A percentile compares a stretch with the other conserved stretches of the same genome.
Conservation (phyloP, 2,888 invertebrate genomes). For the Phaedon cochleariae region DNA sequence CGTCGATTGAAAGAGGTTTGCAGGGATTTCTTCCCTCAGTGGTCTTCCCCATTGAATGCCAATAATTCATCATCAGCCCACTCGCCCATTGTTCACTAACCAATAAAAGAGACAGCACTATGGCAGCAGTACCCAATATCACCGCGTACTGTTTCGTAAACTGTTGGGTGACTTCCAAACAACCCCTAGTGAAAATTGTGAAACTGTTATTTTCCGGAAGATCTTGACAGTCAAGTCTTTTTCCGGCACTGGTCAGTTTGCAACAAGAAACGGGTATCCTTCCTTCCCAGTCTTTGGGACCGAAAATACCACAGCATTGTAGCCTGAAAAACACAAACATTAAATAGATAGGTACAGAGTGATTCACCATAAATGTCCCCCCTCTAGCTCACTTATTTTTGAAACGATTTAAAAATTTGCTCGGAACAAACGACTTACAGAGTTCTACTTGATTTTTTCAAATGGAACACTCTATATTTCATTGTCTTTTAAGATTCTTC, state of each 20-base stretch:
- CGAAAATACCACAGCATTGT: conserved; percentile 84
- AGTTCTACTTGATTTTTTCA: too few relatives aligned
- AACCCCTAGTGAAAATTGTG: conserved; percentile 78
- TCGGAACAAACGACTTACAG: too few relatives aligned
- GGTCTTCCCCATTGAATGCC: too few relatives aligned
- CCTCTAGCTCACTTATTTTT: too few relatives aligned
- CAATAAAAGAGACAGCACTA: conserved; percentile 86
- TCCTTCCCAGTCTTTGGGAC: conserved; percentile 79
- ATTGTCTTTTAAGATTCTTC: too few relatives aligned
- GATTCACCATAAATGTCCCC: too few relatives aligned
- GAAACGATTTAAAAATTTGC: too few relatives aligned
- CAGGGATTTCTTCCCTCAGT: too few relatives aligned
- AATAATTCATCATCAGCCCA: too few relatives aligned
- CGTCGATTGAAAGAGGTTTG: too few relatives aligned
- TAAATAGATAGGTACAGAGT: neutral
- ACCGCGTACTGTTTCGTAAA: conserved; percentile 81
- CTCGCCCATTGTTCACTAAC: conserved; percentile 67
- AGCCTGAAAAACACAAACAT: conserved; percentile 55
- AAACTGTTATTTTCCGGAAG: conserved; percentile 64
- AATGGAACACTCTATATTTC: too few relatives aligned
- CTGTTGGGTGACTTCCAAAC: conserved; percentile 73
- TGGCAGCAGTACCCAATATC: conserved; percentile 81
- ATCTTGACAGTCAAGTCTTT: conserved; percentile 67
- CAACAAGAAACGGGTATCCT: conserved; percentile 82
- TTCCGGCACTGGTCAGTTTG: conserved; percentile 68